Conservation (phyloP, 92 coral and sea anemone species). For the Paragorgia papillata region DNA sequence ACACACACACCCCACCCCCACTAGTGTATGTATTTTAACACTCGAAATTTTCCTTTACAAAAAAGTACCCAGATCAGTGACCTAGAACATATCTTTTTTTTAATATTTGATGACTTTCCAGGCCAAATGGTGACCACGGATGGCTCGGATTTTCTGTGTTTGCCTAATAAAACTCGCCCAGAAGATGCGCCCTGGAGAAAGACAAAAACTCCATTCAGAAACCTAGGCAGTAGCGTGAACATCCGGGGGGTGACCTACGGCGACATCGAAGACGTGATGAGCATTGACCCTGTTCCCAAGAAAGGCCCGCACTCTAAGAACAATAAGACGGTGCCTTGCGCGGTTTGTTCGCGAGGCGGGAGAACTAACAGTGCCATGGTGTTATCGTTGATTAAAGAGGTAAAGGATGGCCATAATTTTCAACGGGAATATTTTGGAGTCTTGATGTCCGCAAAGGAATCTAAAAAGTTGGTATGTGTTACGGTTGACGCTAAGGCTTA, state of each 20-base stretch:
- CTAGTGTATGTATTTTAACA: no score
- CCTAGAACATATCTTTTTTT: no score
- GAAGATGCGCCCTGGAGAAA: neutral
- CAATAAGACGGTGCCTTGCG: constrained; percentile 33
- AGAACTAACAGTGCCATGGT: constrained; percentile 8
- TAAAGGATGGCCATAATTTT: neutral
- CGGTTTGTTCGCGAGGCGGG: neutral
- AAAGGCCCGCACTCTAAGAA: neutral
- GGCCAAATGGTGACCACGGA: constrained; percentile 27
- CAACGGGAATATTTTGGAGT: constrained; percentile 25
- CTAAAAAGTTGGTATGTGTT: constrained; percentile 15
- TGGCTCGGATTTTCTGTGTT: constrained; percentile 17
- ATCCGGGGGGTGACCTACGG: constrained; percentile 25
- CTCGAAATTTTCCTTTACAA: no score
- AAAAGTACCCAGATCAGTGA: no score
- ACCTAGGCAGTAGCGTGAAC: neutral
- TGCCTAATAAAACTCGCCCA: neutral
- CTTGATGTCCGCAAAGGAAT: constrained; percentile 13
- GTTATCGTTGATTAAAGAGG: neutral
- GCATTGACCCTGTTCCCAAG: neutral
- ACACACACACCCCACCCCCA: no score
- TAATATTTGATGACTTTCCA: neutral
- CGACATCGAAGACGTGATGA: constrained; percentile 26
- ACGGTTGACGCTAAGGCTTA: neutral
- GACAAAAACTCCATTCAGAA: neutral